These are phyloP conservation scores for Labia minor DNA, from an alignment of 2,888 invertebrate species.

Conservation along the genomic window DNA sequence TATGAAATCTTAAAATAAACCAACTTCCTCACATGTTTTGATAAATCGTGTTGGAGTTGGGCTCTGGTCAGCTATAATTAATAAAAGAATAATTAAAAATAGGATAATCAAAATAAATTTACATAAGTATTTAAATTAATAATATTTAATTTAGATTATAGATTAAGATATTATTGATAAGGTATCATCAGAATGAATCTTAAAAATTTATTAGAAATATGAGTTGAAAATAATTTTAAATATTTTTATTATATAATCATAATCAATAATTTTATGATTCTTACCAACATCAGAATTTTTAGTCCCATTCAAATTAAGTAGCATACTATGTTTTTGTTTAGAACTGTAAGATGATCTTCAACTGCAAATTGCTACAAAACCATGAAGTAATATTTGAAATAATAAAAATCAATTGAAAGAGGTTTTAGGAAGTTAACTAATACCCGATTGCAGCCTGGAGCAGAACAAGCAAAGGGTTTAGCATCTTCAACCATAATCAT, in stretches of 20 bases:
- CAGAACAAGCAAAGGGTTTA: constrained; percentile 60
- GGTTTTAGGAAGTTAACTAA: constrained; percentile 24
- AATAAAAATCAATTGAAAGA: background rate
- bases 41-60: constrained; percentile 90
- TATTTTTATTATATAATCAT: too few species aligned
- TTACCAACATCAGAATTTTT: constrained; percentile 36
- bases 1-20: constrained; percentile 83
- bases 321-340: constrained; percentile 74
- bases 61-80: constrained; percentile 71
- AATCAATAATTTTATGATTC: too few species aligned
- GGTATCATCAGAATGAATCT: too few species aligned
- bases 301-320: constrained; percentile 55
- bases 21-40: constrained; percentile 85
- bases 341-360: constrained; percentile 68
- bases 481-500: constrained; percentile 31
- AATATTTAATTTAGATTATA: too few species aligned
- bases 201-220: too few species aligned
- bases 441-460: constrained; percentile 59
- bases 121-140: too few species aligned
- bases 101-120: too few species aligned
- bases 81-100: too few species aligned
- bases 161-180: too few species aligned
- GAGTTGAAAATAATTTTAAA: too few species aligned
- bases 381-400: constrained; percentile 14
- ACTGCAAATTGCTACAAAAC: constrained; percentile 56